phyloP scores from a whole-genome alignment of 2,888 invertebrate species.

The Cephus spinipes region DNA sequence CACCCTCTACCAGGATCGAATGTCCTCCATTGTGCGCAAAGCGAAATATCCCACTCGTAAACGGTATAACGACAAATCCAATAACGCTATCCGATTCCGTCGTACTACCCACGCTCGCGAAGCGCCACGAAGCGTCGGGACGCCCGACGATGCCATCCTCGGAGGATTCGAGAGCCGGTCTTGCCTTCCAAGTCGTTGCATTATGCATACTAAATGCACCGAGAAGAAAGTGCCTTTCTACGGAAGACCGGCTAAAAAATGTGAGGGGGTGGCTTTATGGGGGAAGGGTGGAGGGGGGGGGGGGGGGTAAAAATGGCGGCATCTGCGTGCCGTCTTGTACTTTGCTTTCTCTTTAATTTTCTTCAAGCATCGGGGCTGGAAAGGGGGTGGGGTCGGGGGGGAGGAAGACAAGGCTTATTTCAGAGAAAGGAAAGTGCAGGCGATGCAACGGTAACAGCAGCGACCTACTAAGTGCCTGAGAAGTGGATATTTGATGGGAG shows the following conservation, averaged over 20 bases:
- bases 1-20: neutral
- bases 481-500: neutral
- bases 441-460: neutral
- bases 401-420: neutral
- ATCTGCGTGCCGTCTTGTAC: neutral
- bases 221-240: neutral
- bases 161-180: neutral
- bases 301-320: neutral
- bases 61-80: constrained; percentile 3
- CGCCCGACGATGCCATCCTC: neutral
- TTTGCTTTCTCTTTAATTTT: neutral
- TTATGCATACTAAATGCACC: constrained; percentile 2
- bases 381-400: neutral
- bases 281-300: too few relatives aligned
- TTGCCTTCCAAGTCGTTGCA: neutral
- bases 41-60: constrained; percentile 1
- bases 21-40: neutral
- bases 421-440: neutral
- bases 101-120: neutral
- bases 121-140: neutral
- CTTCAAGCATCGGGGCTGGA: neutral
- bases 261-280: neutral
- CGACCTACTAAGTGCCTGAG: neutral
- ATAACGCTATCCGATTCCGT: constrained; percentile 9
- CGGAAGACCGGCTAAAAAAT: neutral